These are phyloP conservation scores for Enchytraeus crypticus DNA, from an alignment of 2,888 invertebrate genomes.

Conservation along the genomic window DNA sequence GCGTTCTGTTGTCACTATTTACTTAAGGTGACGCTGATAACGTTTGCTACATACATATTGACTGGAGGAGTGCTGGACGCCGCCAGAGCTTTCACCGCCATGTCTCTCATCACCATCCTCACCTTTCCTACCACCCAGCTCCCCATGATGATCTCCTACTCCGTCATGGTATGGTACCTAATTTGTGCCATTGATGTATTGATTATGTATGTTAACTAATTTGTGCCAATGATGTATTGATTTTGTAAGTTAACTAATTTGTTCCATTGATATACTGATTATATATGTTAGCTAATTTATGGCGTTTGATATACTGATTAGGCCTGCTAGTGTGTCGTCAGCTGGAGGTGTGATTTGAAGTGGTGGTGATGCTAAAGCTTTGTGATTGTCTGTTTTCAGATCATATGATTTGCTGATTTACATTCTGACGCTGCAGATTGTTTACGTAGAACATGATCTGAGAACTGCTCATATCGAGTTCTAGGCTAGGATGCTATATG, in stretches of 20 bases:
- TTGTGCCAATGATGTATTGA: not conserved
- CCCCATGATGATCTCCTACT: slow-evolving; percentile 18
- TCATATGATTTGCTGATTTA: too few species aligned
- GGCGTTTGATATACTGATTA: too few species aligned
- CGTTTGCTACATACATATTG: slow-evolving; percentile 40
- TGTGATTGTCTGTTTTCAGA: too few species aligned
- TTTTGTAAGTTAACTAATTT: not conserved
- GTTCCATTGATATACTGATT: not conserved
- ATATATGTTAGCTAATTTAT: not conserved
- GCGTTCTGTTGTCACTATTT: not conserved
- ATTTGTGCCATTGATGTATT: not conserved
- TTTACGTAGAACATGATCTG: too few species aligned
- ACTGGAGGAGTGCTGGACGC: slow-evolving; percentile 59
- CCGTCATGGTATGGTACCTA: slow-evolving; percentile 19
- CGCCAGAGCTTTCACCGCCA: slow-evolving; percentile 47
- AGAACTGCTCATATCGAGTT: too few species aligned
- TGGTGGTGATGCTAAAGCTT: too few species aligned
- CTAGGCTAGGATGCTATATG: too few species aligned
- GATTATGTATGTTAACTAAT: not conserved
- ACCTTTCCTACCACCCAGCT: slow-evolving; percentile 30
- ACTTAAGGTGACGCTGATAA: slow-evolving; percentile 36
- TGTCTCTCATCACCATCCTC: slow-evolving; percentile 47
- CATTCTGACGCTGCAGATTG: too few species aligned
- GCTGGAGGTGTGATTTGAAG: too few species aligned
- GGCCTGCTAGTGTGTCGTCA: too few species aligned